These are phyloP conservation scores for Tachycineta bicolor DNA, from an alignment of 2,113 vertebrate species.

Conservation along the genomic window DNA sequence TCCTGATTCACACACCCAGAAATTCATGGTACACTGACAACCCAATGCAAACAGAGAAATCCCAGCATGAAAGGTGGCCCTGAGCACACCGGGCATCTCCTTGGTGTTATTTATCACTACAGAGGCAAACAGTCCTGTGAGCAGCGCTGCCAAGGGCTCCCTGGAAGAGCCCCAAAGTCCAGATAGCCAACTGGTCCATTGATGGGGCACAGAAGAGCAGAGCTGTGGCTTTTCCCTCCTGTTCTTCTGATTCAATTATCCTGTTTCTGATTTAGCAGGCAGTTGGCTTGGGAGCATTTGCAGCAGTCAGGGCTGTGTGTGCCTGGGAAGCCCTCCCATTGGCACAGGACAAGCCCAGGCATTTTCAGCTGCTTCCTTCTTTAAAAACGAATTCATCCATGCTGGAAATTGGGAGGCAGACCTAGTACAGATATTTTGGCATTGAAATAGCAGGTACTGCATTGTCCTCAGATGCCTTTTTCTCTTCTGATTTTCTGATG, in stretches of 20 bases:
- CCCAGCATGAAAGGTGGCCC: not conserved
- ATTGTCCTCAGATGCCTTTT: constrained; percentile 29
- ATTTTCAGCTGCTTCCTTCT: not conserved
- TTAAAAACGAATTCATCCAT: not conserved
- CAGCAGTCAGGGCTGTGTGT: not conserved
- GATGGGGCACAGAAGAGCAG: not conserved
- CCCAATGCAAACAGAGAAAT: not conserved
- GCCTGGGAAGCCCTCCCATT: not conserved
- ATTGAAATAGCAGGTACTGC: not conserved
- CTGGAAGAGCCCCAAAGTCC: not conserved
- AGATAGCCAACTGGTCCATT: not conserved
- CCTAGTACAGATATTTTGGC: not conserved
- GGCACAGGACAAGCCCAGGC: not conserved
- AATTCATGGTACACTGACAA: constrained; percentile 18
- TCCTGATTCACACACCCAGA: accelerated
- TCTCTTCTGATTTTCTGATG: not conserved
- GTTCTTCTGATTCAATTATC: not conserved
- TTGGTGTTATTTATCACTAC: not conserved
- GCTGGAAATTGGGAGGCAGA: constrained; percentile 28
- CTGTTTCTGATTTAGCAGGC: not conserved
- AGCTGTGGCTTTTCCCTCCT: not conserved
- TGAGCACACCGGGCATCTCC: not conserved
- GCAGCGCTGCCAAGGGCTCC: not conserved
- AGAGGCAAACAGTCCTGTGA: not conserved
- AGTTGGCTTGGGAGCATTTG: not conserved